Base-by-base conservation (phyloP, 2,888 invertebrate species). In the Mesochorus sp. region DNA sequence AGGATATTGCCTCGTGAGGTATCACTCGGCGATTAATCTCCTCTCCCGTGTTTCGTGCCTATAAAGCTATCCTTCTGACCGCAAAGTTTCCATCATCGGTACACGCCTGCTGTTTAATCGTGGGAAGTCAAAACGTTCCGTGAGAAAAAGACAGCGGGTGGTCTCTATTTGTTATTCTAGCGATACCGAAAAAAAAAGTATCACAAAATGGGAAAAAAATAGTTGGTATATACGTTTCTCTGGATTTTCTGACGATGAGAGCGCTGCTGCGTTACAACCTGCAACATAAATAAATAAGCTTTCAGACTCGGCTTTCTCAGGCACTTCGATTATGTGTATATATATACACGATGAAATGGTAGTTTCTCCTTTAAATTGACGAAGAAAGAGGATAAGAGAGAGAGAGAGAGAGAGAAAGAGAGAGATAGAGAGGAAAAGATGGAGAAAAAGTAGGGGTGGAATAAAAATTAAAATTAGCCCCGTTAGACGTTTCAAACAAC, bases 381-480 rank as follows among this genome's bases (percentile, higher is more conserved):
- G 34, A 24, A 14, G 55, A 42, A 12, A 67, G 39, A 17, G 14
- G n/a, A 24, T 1, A 6, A 39, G 44, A 42, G 59, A 75, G 68
- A 61, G 12, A 34, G 39, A 39, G 12, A 57, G 37, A 17, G 17
- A 51, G 21, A 12, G 12, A 19, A 53, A 51, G 37, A 34, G 5
- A 10, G 26, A 39, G 26, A 6, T 1, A 47, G 6, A 28, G 39
- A 1, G 19, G 42, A 39, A 44, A 42, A 12, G 31, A 21, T 10
- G 34, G 49, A 8, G 14, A 19, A 28, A 19, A 10, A 37, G 37
- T 10, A 49, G n/a, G 62, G 75, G 81, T 70, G 85, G 87, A 84
- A 85, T 87, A 89, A 89, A 90, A 90, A 91, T 91, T 89, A 90
- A 91, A 91, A 91, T 91, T 91, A 91, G 90, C 88, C 83, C 80